These are phyloP conservation scores for Temnothorax curvispinosus DNA, from an alignment of 1,140 invertebrate species.

Conservation along the genomic window DNA sequence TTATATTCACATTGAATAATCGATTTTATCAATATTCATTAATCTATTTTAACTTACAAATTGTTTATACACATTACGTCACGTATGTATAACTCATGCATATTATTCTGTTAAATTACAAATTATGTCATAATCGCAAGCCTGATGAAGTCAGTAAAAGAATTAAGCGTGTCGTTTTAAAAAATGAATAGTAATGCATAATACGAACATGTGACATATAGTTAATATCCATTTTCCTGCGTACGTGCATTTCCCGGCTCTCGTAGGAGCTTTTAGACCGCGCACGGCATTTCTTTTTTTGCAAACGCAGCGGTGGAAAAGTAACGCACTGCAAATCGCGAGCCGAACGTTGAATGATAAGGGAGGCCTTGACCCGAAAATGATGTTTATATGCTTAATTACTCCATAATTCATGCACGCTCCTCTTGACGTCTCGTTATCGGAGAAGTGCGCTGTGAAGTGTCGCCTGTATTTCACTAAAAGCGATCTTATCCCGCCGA, in stretches of 20 bases:
- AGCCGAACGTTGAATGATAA: conserved; percentile 62
- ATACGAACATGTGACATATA: not conserved
- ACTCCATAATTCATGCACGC: not conserved
- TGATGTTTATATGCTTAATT: conserved; percentile 49
- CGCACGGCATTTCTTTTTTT: not conserved
- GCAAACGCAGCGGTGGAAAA: not conserved
- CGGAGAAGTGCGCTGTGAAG: conserved; percentile 25
- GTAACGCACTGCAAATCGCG: conserved; percentile 3
- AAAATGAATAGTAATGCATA: conserved; percentile 19
- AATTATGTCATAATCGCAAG: conserved; percentile 10
- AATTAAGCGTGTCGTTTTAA: not conserved
- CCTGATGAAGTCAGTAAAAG: conserved; percentile 5
- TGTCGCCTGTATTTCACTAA: conserved; percentile 26
- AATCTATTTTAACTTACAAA: conserved; percentile 5
- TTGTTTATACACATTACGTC: not conserved
- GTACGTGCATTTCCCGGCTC: not conserved
- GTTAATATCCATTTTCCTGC: not conserved
- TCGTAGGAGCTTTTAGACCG: not conserved
- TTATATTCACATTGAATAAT: conserved; percentile 8
- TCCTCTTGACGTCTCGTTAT: conserved; percentile 41
- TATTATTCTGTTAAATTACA: not conserved
- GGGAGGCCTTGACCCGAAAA: conserved; percentile 72
- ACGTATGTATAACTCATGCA: not conserved
- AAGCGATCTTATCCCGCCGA: conserved; percentile 25
- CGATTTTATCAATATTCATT: conserved; percentile 6